Percentiles rank a stretch among this genome's conserved stretches.
These are phyloP conservation scores for Dicycla oo DNA, from an alignment of 2,888 invertebrate genomes.

Conservation along the genomic window DNA sequence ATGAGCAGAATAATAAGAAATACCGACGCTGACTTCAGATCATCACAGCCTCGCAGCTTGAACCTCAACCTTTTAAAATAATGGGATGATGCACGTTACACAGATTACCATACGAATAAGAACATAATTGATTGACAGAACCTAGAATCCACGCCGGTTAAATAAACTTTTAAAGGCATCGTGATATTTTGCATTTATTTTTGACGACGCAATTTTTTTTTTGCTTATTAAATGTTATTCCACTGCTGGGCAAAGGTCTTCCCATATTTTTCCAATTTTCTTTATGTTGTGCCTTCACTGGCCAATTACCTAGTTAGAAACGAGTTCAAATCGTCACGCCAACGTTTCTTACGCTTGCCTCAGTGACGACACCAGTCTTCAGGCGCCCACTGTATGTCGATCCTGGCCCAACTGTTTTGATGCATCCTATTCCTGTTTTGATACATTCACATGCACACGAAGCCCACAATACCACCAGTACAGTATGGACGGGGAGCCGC, in stretches of 20 bases:
- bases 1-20: background rate
- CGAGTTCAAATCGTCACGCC: background rate
- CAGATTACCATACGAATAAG: too few species aligned
- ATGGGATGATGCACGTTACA: too few species aligned
- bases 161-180: too few species aligned
- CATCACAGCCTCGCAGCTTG: too few species aligned
- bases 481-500: too few species aligned
- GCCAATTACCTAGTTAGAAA: background rate
- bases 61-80: too few species aligned
- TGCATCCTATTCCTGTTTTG: too few species aligned
- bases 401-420: background rate
- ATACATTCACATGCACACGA: too few species aligned
- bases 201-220: background rate
- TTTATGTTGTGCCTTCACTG: background rate
- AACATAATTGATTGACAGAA: too few species aligned
- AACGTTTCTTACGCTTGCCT: background rate
- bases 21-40: background rate
- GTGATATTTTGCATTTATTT: background rate
- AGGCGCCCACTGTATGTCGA: background rate
- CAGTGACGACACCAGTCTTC: background rate
- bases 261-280: background rate
- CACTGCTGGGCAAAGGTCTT: background rate
- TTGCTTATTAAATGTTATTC: too few species aligned
- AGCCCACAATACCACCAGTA: too few species aligned
- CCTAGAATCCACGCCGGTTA: too few species aligned